Evolutionary conservation across 1,140 invertebrate genomes (phyloP), one percentile per base, ranked within the genome.

Genomic region (Plutomurus gul): DNA sequence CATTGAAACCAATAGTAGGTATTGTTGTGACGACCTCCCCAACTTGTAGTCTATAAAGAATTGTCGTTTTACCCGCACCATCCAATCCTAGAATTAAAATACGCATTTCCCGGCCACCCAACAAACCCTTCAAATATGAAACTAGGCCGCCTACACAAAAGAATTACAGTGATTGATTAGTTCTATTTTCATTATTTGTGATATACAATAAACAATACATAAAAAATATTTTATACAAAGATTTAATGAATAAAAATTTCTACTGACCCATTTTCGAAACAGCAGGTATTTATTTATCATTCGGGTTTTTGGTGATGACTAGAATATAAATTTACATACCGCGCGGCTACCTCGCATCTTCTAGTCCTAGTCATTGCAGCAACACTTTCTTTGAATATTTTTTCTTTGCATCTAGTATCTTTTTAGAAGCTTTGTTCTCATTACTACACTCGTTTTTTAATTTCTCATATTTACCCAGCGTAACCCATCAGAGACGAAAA

Each of bases 21-120:
- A 99, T 98, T 27, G 98, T 99, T n/a, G 97, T 99, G 1, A 99
- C 97, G 60, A 99, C 97, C 90, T 99, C 97, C 22, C 98, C 98
- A 79, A 99, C 98, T 91, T 99, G 97, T 84, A 99, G 89, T 89
- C 95, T 93, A 88, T 99, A 99, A 47, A 99, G 88, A 88, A 99
- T 99, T 72, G 98, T 99, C 8, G 98, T 99, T 91, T 99, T 99
- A 81, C 96, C 96, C 86, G 96, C 95, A 75, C 97, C 97, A 88
- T 99, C 98, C 76, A 99, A 89, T 11, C 98, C 98, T 40, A 99
- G 89, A 85, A 99, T 99, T 79, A 99, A 88, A 86, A 99, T 99
- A 85, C 98, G 90, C 92, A 99, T 96, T 90, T 99, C 97, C 83
- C 95, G 91, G 79, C 93, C 94, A 27, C 96, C 96, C 85, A 99